These are phyloP conservation scores for Corythucha ciliata DNA, from an alignment of 2,888 invertebrate species.

Conservation along the genomic window DNA sequence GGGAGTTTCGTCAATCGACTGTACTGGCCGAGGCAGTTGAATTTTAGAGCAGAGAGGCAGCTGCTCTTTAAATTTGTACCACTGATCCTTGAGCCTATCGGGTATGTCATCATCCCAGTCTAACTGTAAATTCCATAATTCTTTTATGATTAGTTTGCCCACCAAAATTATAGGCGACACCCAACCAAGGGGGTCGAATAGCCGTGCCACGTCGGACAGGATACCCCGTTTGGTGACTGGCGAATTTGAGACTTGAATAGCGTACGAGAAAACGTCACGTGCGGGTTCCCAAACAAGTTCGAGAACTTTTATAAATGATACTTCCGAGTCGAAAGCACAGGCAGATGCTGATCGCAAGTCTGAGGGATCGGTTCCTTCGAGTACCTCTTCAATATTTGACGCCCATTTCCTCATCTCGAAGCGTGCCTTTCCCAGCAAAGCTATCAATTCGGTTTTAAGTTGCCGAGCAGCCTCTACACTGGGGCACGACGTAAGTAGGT, in stretches of 20 bases:
- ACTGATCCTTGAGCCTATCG: background rate
- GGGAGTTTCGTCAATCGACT: no score
- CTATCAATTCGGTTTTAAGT: conserved; percentile 1
- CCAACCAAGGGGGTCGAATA: conserved; percentile 36
- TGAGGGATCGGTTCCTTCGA: conserved; percentile 8
- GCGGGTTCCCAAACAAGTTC: conserved; percentile 21
- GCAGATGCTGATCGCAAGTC: conserved; percentile 8
- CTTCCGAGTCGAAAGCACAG: conserved; percentile 7
- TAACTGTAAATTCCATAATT: conserved; percentile 32
- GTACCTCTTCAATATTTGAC: conserved; percentile 13
- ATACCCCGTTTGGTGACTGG: conserved; percentile 32
- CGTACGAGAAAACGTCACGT: conserved; percentile 20
- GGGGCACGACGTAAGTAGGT: conserved; percentile 2
- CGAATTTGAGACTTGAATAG: background rate
- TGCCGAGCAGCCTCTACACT: conserved; percentile 7
- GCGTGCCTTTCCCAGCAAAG: conserved; percentile 7
- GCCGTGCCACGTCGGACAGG: conserved; percentile 32
- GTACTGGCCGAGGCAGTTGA: no score
- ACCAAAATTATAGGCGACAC: conserved; percentile 31
- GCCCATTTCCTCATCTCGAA: conserved; percentile 25
- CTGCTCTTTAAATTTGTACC: background rate
- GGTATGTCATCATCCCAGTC: conserved; percentile 35
- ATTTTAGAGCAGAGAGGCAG: no score
- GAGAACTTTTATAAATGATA: conserved; percentile 21
- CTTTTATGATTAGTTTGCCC: conserved; percentile 33